Percentiles rank a stretch among this genome's conserved stretches.
Evolutionary conservation across 2,797 vertebrate species (phyloP).

Genomic region (Sebastes hubbsi): DNA sequence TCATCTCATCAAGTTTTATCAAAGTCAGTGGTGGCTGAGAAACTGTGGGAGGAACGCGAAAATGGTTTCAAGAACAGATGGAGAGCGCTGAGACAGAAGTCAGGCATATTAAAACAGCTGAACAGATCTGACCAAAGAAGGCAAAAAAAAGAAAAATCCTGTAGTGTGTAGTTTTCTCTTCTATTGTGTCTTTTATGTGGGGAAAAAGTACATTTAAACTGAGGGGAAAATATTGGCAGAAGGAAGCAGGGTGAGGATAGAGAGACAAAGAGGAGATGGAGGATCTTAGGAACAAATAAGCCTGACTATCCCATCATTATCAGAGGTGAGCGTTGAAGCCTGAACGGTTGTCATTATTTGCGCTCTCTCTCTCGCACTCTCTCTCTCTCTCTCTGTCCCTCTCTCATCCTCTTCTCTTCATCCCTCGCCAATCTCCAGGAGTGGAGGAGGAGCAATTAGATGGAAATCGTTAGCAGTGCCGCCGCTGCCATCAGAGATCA

Average conservation of each 20-base stretch:
- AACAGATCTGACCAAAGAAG: neutral
- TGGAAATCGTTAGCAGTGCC: slow-evolving; percentile 72
- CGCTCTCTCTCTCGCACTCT: slow-evolving; percentile 1
- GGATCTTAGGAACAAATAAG: slow-evolving; percentile 46
- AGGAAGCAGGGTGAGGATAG: slow-evolving; percentile 4
- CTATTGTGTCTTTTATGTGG: slow-evolving; percentile 18
- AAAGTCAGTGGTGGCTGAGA: neutral
- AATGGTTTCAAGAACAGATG: neutral
- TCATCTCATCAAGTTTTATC: neutral
- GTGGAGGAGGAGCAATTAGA: slow-evolving; percentile 74
- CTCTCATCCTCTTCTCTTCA: slow-evolving; percentile 19
- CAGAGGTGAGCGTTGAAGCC: slow-evolving; percentile 68
- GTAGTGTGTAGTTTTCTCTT: neutral
- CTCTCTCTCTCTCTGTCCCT: slow-evolving; percentile 16
- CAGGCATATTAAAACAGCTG: neutral
- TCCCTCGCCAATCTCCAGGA: slow-evolving; percentile 34
- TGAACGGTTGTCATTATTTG: slow-evolving; percentile 68
- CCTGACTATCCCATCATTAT: slow-evolving; percentile 67
- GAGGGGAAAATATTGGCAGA: slow-evolving; percentile 49
- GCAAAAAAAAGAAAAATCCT: neutral
- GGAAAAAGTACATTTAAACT: slow-evolving; percentile 38
- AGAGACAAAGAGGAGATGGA: slow-evolving; percentile 41
- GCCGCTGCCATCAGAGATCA: slow-evolving; percentile 68
- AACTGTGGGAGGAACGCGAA: neutral
- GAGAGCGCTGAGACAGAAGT: too few relatives aligned